These are phyloP conservation scores for Zelostemma sp. DNA, from an alignment of 1,140 invertebrate species.

Conservation along the genomic window DNA sequence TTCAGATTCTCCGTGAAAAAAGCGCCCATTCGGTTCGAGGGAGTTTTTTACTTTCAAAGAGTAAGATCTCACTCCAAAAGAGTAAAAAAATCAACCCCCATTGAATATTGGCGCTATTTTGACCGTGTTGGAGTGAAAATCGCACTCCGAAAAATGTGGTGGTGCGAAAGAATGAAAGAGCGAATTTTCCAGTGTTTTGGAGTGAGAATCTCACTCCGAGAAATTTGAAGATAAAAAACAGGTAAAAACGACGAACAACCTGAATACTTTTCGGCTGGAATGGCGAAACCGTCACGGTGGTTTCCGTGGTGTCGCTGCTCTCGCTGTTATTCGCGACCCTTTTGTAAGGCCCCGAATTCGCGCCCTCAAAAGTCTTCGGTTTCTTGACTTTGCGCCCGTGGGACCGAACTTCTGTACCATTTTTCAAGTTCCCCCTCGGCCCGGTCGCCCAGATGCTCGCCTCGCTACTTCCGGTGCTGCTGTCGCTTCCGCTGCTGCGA, in stretches of 20 bases:
- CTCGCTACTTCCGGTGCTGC: slow-evolving; percentile 64
- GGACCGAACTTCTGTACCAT: slow-evolving; percentile 50
- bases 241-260: slow-evolving; percentile 29
- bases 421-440: slow-evolving; percentile 47
- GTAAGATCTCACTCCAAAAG: too few species aligned
- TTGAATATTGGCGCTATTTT: too few species aligned
- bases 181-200: too few species aligned
- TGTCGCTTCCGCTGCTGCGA: slow-evolving; percentile 63
- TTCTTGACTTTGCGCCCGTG: slow-evolving; percentile 46
- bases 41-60: too few species aligned
- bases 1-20: too few species aligned
- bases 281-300: slow-evolving; percentile 54
- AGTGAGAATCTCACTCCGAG: too few species aligned
- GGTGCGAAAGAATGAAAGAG: too few species aligned
- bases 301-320: slow-evolving; percentile 60
- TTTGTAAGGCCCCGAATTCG: slow-evolving; percentile 30
- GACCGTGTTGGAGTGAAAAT: too few species aligned
- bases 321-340: slow-evolving; percentile 59
- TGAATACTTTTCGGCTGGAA: slow-evolving; percentile 21
- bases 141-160: too few species aligned
- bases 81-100: too few species aligned
- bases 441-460: slow-evolving; percentile 63
- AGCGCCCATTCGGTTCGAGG: too few species aligned
- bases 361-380: slow-evolving; percentile 56
- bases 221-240: too few species aligned